Percentiles rank a stretch among this genome's conserved stretches.
Conservation (phyloP, 2,797 vertebrate genomes). For the Nasua narica region DNA sequence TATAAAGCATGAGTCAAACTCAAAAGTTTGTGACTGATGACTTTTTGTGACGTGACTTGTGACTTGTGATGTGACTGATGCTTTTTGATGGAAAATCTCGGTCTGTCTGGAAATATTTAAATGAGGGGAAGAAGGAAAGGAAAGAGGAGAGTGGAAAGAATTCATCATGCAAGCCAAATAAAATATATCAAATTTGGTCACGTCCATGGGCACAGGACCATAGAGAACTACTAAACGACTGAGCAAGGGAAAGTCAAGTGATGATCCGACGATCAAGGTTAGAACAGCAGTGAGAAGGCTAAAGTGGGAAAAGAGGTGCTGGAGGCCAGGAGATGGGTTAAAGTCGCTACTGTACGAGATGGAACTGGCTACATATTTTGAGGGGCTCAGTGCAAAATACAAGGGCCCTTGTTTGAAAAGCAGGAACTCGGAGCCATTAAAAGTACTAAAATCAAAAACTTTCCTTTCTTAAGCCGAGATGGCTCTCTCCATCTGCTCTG, state of each 20-base stretch:
- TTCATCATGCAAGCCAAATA: neutral
- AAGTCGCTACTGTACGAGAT: neutral
- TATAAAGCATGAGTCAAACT: neutral
- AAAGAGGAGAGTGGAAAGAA: neutral
- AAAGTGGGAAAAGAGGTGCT: neutral
- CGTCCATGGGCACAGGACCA: neutral
- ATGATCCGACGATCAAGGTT: neutral
- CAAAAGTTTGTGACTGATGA: neutral
- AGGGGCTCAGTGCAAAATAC: neutral
- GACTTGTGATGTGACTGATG: too few relatives aligned
- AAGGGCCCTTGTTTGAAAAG: neutral
- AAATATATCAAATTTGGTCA: neutral
- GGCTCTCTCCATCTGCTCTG: neutral
- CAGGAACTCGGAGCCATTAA: neutral
- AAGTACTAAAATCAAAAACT: neutral
- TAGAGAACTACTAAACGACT: neutral
- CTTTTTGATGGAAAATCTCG: neutral
- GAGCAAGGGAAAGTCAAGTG: neutral
- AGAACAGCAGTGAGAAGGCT: neutral
- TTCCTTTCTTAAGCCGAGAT: neutral
- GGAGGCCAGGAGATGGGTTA: neutral
- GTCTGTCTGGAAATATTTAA: neutral
- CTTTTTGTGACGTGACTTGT: neutral
- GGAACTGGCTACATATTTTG: neutral
- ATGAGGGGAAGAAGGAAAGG: neutral